Evolutionary conservation across 2,888 invertebrate species (phyloP).

Genomic region (Agrotis puta): DNA sequence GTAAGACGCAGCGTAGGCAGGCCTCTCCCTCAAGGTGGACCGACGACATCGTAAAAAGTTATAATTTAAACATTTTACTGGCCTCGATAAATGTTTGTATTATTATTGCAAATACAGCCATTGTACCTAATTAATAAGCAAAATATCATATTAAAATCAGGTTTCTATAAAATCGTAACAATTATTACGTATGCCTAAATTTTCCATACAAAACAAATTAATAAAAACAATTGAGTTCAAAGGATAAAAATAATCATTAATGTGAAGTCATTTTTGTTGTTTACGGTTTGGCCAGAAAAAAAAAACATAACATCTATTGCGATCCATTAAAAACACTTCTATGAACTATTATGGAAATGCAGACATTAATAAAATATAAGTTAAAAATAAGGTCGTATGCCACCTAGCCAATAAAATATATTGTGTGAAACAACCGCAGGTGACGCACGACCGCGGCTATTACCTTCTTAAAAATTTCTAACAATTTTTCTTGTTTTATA

Average conservation of each 20-base stretch:
- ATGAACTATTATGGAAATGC: neutral
- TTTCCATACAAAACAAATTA: neutral
- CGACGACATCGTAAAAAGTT: too few species aligned
- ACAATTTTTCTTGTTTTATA: too few species aligned
- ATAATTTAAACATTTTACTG: neutral
- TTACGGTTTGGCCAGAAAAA: neutral
- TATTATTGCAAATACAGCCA: conserved; percentile 1
- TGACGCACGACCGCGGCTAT: too few species aligned
- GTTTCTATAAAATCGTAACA: neutral
- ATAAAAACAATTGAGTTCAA: neutral
- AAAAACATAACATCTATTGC: neutral
- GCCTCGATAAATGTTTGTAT: neutral
- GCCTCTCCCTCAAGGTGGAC: too few species aligned
- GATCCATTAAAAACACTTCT: neutral
- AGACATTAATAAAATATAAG: too few species aligned
- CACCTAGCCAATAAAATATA: too few species aligned
- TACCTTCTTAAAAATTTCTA: too few species aligned
- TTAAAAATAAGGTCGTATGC: too few species aligned
- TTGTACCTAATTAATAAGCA: too few species aligned
- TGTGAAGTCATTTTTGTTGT: neutral
- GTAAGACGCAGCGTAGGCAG: too few species aligned
- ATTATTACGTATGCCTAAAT: neutral
- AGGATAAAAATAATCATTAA: neutral
- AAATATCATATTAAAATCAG: neutral
- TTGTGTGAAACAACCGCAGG: too few species aligned